Evolutionary conservation across 2,888 invertebrate species (phyloP), one percentile per base, ranked within the genome.

Genomic region (Tuta absoluta): DNA sequence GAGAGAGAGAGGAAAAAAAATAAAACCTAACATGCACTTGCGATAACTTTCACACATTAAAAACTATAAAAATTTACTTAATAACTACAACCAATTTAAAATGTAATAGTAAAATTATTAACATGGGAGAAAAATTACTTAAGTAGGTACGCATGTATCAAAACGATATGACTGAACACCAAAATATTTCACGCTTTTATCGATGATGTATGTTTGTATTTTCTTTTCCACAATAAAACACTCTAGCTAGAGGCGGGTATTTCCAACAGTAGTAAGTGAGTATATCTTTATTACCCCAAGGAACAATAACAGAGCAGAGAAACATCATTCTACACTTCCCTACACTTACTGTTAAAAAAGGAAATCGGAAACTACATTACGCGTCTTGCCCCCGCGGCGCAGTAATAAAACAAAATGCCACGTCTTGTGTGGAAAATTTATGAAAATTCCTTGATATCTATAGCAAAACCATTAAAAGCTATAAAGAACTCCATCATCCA

Each of bases 321-420:
- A 78, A 80, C 78, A 79, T 77, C 74, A 79, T 80, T 80, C 77
- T 77, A 78, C 81, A 81, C 80, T 80, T 78, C 78, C 79, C 79
- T 72, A 73, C 72, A 75, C 77, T 73, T 70, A 69, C 72, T 71
- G 71, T 72, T 71, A 72, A 77, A 76, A 75, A 75, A 72, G 70
- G n/a, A 72, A 75, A 68, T 73, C 75, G 72, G 71, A 71, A 74
- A 71, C 64, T 65, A 68, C 70, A 76, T 73, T 75, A 74, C 69
- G 64, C 70, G 69, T 51, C 64, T 63, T 68, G 49, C 69, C 73
- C 77, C 73, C 71, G 71, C 68, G 65, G 76, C 72, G 75, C 66
- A 69, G 65, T 68, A 75, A 74, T 75, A 74, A 75, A 75, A 75
- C 69, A 71, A 71, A 69, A 69, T 56, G 64, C 66, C 24, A 56